Evolutionary conservation across 2,797 vertebrate species (phyloP).

Genomic region (Botia kubotai): DNA sequence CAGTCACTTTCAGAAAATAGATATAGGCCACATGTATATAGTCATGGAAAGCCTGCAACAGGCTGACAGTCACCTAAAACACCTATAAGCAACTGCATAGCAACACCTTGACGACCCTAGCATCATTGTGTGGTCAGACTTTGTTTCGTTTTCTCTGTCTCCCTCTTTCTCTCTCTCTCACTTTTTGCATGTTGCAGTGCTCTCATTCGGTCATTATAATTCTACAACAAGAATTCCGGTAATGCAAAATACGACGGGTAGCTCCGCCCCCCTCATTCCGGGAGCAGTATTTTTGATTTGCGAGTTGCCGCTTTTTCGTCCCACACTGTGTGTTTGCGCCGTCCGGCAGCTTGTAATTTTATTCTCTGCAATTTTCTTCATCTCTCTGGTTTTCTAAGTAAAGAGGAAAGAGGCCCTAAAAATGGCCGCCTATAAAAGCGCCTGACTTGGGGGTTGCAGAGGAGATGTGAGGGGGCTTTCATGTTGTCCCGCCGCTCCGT

Average conservation of each 20-base stretch:
- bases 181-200: not conserved
- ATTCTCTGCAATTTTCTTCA: conserved; percentile 69
- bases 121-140: too few relatives aligned
- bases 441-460: conserved; percentile 56
- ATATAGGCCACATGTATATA: not conserved
- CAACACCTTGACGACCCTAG: not conserved
- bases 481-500: conserved; percentile 47
- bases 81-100: not conserved
- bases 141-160: not conserved
- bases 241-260: not conserved
- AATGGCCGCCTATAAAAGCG: conserved; percentile 55
- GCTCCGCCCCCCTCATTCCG: conserved; percentile 7
- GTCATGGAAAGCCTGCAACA: not conserved
- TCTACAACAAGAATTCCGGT: not conserved
- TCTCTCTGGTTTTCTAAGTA: conserved; percentile 72
- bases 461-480: conserved; percentile 58
- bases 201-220: conserved; percentile 9
- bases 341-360: conserved; percentile 69
- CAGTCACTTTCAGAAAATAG: not conserved
- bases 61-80: not conserved
- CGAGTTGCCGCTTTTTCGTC: conserved; percentile 47
- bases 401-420: conserved; percentile 63
- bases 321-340: conserved; percentile 68
- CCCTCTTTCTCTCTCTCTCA: not conserved
- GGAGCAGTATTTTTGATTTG: conserved; percentile 44